Evolutionary conservation across 2,888 invertebrate genomes (phyloP).

Genomic region (Drymonia ruficornis): DNA sequence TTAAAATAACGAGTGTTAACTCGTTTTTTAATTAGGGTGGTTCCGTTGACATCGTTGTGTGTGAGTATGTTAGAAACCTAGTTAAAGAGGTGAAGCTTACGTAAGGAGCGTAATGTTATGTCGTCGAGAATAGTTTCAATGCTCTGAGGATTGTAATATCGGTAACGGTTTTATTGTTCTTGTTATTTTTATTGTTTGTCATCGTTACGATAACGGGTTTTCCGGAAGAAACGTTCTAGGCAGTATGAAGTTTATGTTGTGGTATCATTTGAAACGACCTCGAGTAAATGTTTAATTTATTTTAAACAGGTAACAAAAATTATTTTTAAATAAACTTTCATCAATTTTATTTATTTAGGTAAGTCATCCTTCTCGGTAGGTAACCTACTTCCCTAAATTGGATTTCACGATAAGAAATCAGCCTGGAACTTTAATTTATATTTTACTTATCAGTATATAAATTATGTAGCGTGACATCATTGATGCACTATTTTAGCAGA

Average conservation of each 20-base stretch:
- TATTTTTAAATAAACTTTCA: neutral
- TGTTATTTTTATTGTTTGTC: neutral
- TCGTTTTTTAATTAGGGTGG: constrained; percentile 58
- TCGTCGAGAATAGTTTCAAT: constrained; percentile 38
- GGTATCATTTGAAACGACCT: constrained; percentile 2
- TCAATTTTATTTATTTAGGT: neutral
- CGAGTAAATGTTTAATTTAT: neutral
- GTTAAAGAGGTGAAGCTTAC: constrained; percentile 69
- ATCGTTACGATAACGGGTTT: no score
- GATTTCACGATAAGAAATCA: neutral
- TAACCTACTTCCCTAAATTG: neutral
- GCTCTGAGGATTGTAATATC: neutral
- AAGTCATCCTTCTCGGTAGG: neutral
- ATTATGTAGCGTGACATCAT: no score
- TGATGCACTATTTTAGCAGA: no score
- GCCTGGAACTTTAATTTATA: no score
- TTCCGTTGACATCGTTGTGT: constrained; percentile 55
- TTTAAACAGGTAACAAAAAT: neutral
- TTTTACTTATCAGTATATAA: no score
- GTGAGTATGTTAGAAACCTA: constrained; percentile 67
- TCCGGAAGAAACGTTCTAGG: neutral
- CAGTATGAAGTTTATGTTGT: neutral
- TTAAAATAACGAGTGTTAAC: constrained; percentile 47
- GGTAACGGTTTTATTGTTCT: neutral
- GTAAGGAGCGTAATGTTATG: constrained; percentile 60